Evolutionary conservation across 1,140 invertebrate species (phyloP), one percentile per base, ranked within the genome.

Genomic region (Drosophila triauraria): DNA sequence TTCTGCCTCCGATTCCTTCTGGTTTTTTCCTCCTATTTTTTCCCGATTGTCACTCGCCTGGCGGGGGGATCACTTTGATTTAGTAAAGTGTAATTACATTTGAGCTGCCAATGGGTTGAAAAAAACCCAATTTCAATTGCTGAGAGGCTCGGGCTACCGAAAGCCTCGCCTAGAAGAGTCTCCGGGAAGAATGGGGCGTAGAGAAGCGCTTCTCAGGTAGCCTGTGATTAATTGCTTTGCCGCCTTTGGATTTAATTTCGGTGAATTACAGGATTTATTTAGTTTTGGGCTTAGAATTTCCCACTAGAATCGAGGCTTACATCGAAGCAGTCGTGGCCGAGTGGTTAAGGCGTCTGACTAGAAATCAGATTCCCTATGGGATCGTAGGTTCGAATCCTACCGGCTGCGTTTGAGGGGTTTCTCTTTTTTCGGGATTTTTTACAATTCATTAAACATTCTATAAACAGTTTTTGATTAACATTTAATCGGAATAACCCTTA

Each of bases 321-420:
- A 32, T 9, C 30, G 9, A 68, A 75, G 95, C 95, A 95, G 95
- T 95, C 95, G 95, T 96, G 95, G 95, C 95, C 95, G 95, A 96
- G 95, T 95, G 96, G 96, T 96, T 96, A 96, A 96, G 95, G 95
- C 95, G 95, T 96, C 42, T 47, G 32, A 35, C 32, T 96, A 95
- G 95, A 96, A 96, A 96, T 96, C 95, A 96, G 95, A 96, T 96
- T 96, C 95, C 95, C 95, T 96, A 95, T 96, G 95, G 95, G 95
- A 96, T 96, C 95, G 95, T 96, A 96, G 95, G 95, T 96, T 96
- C 96, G 95, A 96, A 95, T 96, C 95, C 95, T 96, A 95, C 95
- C 95, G 95, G 94, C 96, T 96, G 96, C 95, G 95, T n/a, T 2
- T 2, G 23, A 32, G 32, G 2, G 32, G 4, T 40, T 63, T 27